Percentiles rank a stretch among this genome's conserved stretches.
These are phyloP conservation scores for Ariopsis seemanni DNA, from an alignment of 2,113 vertebrate species.

Conservation along the genomic window DNA sequence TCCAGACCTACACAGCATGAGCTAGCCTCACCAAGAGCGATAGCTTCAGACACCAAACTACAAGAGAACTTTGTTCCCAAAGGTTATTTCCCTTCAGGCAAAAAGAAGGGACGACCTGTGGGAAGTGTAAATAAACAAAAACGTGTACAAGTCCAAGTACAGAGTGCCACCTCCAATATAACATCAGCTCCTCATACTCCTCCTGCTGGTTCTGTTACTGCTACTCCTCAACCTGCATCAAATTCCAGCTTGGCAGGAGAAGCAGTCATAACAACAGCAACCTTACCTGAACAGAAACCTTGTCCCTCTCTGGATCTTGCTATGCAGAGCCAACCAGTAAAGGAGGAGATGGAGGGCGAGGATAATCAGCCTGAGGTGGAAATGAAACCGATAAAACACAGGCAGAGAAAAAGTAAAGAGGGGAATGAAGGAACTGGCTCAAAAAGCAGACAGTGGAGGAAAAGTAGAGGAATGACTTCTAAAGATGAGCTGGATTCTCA, in stretches of 20 bases:
- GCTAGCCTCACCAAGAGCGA: constrained; percentile 65
- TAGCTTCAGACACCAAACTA: constrained; percentile 67
- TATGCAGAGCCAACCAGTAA: constrained; percentile 65
- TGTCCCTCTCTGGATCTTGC: constrained; percentile 61
- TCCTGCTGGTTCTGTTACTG: constrained; percentile 37
- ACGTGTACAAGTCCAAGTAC: constrained; percentile 73
- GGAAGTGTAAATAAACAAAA: constrained; percentile 98
- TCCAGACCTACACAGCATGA: constrained; percentile 65
- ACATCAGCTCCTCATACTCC: constrained; percentile 47
- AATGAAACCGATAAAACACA: constrained; percentile 70
- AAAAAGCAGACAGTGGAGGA: constrained; percentile 65
- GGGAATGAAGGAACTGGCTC: constrained; percentile 67
- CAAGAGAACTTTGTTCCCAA: constrained; percentile 79
- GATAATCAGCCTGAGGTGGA: constrained; percentile 72
- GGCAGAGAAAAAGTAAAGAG: constrained; percentile 80
- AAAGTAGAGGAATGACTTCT: constrained; percentile 61
- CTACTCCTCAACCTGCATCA: constrained; percentile 43
- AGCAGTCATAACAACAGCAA: constrained; percentile 8
- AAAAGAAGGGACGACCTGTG: constrained; percentile 95
- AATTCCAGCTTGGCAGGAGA: constrained; percentile 40
- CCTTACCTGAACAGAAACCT: constrained; percentile 54
- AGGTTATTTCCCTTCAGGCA: constrained; percentile 97
- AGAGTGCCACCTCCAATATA: constrained; percentile 48
- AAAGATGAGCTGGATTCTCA: constrained; percentile 67
- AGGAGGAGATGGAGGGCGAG: constrained; percentile 70